Percentiles rank a stretch among this genome's conserved stretches.
Evolutionary conservation across 2,888 invertebrate species (phyloP).

Genomic region (Luffia ferchaultella): DNA sequence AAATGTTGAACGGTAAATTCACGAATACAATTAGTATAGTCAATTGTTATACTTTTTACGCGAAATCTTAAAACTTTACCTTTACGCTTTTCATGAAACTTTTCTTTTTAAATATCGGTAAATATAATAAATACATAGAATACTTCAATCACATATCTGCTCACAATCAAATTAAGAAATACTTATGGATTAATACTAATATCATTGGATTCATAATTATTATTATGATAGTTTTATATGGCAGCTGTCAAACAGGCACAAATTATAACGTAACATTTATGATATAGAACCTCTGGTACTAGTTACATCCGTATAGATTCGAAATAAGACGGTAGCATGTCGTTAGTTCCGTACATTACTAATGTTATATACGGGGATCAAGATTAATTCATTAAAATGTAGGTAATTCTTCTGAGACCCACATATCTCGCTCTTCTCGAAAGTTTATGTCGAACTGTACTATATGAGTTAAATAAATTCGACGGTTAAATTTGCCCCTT

Average conservation of each 20-base stretch:
- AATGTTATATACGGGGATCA: too few relatives aligned
- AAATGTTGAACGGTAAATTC: neutral
- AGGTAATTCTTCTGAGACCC: too few relatives aligned
- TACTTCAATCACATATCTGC: neutral
- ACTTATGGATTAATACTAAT: neutral
- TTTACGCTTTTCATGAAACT: neutral
- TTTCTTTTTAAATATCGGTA: neutral
- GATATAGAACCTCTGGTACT: too few relatives aligned
- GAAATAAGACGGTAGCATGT: too few relatives aligned
- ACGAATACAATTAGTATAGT: neutral
- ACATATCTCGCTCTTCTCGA: too few relatives aligned
- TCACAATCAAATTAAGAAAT: neutral
- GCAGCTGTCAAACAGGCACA: neutral
- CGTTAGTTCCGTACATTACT: too few relatives aligned
- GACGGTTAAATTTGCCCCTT: too few relatives aligned
- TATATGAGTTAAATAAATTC: too few relatives aligned
- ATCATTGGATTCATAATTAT: neutral
- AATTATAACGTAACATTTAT: too few relatives aligned
- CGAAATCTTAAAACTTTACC: neutral
- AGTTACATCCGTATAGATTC: neutral
- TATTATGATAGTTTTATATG: neutral
- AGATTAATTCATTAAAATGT: too few relatives aligned
- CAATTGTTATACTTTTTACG: neutral
- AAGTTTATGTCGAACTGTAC: too few relatives aligned
- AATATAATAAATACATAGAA: neutral